Evolutionary conservation across 2,797 vertebrate genomes (phyloP).

Genomic region (Peromyscus eremicus): DNA sequence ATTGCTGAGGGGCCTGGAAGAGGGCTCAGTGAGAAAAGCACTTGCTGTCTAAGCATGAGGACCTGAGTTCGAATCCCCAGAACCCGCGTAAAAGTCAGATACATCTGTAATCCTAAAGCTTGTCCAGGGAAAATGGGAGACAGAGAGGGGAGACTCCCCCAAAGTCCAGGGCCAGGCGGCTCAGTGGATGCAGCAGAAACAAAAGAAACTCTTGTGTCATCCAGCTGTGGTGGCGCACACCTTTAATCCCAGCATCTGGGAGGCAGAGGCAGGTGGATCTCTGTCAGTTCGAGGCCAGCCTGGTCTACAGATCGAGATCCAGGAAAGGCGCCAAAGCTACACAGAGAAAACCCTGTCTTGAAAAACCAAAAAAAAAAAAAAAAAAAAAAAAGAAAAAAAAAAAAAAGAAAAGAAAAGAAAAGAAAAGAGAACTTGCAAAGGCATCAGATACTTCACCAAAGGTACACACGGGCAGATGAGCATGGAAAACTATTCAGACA

Average conservation of each 20-base stretch:
- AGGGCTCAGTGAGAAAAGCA: not conserved
- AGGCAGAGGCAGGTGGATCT: not conserved
- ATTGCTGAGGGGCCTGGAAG: not conserved
- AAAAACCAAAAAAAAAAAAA: too few species aligned
- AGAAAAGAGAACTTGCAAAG: not conserved
- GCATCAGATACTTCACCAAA: conserved; percentile 1
- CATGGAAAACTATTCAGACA: not conserved
- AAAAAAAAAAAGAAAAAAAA: too few species aligned
- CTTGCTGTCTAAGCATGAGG: not conserved
- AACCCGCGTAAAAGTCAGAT: not conserved
- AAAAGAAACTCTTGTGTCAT: not conserved
- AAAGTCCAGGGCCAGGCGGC: not conserved
- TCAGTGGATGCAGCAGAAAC: not conserved
- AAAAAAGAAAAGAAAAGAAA: too few species aligned
- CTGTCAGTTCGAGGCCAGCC: not conserved
- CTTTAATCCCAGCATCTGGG: not conserved
- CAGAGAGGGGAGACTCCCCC: not conserved
- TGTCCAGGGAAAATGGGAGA: not conserved
- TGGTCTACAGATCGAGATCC: too few species aligned
- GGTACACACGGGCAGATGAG: not conserved
- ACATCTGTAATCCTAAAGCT: not conserved
- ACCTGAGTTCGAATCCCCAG: not conserved
- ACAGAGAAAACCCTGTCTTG: too few species aligned
- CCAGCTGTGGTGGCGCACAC: not conserved
- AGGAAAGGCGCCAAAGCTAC: too few species aligned